Evolutionary conservation across 1,140 invertebrate species (phyloP).

Genomic region (Colletes latitarsis): DNA sequence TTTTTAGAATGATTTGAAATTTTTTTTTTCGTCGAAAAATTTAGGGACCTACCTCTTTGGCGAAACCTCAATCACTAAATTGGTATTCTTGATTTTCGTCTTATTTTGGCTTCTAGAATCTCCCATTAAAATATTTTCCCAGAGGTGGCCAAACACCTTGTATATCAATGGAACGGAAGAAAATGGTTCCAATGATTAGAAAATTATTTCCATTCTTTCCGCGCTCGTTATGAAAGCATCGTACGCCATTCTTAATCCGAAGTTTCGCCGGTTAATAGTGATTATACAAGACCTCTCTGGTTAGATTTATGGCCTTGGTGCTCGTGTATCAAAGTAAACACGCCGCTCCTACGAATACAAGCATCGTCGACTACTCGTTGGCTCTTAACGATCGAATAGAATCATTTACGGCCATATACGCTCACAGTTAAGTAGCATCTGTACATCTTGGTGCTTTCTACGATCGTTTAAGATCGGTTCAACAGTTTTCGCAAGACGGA

Average conservation of each 20-base stretch:
- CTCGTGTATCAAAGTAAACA: slow-evolving; percentile 7
- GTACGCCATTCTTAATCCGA: neutral
- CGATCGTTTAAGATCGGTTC: neutral
- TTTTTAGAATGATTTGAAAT: too few relatives aligned
- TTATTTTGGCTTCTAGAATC: too few relatives aligned
- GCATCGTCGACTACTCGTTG: neutral
- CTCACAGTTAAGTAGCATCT: neutral
- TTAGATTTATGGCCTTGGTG: neutral
- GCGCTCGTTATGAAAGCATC: neutral
- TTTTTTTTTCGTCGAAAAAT: too few relatives aligned
- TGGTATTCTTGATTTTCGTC: too few relatives aligned
- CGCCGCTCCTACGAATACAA: neutral
- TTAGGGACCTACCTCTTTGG: too few relatives aligned
- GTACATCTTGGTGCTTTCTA: neutral
- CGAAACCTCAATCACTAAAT: too few relatives aligned
- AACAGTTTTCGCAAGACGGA: neutral
- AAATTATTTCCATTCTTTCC: too few relatives aligned
- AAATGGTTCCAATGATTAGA: too few relatives aligned
- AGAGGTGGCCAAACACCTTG: too few relatives aligned
- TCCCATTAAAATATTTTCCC: too few relatives aligned
- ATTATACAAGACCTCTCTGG: neutral
- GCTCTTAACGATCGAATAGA: neutral
- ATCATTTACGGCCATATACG: neutral
- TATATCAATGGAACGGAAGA: too few relatives aligned
- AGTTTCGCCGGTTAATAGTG: neutral